Evolutionary conservation across 2,797 vertebrate species (phyloP).

Genomic region (Carduelis carduelis): DNA sequence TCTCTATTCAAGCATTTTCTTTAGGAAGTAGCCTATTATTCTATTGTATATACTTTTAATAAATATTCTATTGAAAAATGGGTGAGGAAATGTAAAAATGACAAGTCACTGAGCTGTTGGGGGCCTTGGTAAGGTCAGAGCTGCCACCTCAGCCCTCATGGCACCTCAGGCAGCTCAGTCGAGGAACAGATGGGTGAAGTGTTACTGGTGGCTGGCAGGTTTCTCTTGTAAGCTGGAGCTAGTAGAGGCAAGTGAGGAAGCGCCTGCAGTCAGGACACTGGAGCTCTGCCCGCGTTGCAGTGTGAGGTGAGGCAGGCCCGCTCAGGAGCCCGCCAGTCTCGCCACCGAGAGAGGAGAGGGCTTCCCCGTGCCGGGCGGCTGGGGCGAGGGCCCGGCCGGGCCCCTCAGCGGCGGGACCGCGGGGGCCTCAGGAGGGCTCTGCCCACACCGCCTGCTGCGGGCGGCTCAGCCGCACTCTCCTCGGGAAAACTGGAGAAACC

Average conservation of each 20-base stretch:
- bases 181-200: fast-evolving
- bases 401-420: background rate
- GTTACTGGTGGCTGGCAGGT: fast-evolving
- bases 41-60: background rate
- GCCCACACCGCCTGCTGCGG: fast-evolving
- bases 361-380: background rate
- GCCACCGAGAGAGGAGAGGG: fast-evolving
- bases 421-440: background rate
- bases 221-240: background rate
- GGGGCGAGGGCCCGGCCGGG: too few relatives aligned
- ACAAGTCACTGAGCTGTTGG: fast-evolving
- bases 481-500: too few relatives aligned
- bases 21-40: background rate
- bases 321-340: fast-evolving
- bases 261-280: fast-evolving
- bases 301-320: background rate
- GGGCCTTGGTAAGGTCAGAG: too few relatives aligned
- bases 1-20: background rate
- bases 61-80: too few relatives aligned
- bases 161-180: fast-evolving
- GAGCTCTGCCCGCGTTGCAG: fast-evolving
- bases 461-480: fast-evolving
- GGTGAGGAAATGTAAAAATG: background rate
- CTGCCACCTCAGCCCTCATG: fast-evolving
- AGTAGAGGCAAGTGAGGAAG: fast-evolving